phyloP scores from a whole-genome alignment of 2,888 invertebrate genomes.

The Epinotia ramella region DNA sequence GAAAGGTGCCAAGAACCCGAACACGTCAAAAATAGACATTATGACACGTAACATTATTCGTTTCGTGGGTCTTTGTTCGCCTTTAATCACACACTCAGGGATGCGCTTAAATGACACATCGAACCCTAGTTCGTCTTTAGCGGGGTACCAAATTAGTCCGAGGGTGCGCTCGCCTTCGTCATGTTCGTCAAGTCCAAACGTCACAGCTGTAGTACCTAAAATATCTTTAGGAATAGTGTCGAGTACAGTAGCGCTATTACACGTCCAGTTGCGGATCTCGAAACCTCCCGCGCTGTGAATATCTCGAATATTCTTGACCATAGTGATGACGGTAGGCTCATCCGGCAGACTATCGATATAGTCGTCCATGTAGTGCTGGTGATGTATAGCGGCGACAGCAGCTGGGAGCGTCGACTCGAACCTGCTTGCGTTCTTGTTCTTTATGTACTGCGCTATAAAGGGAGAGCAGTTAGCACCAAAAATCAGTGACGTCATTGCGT shows the following conservation, averaged over 20 bases:
- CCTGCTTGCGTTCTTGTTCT: too few species aligned
- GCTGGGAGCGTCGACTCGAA: background rate
- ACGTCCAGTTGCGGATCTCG: too few species aligned
- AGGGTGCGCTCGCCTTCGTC: slow-evolving; percentile 17
- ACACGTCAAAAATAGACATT: slow-evolving; percentile 15
- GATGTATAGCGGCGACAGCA: slow-evolving; percentile 5
- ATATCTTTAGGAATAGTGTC: background rate
- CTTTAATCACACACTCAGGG: slow-evolving; percentile 11
- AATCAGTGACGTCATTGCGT: too few species aligned
- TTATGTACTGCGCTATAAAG: too few species aligned
- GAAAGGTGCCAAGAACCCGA: slow-evolving; percentile 7
- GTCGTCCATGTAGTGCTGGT: slow-evolving; percentile 5
- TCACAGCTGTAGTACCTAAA: too few species aligned
- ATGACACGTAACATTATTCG: slow-evolving; percentile 17
- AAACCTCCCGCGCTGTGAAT: too few species aligned
- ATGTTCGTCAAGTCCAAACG: background rate
- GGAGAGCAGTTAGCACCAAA: too few species aligned
- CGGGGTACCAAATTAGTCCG: slow-evolving; percentile 23
- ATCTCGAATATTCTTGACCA: too few species aligned
- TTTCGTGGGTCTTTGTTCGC: slow-evolving; percentile 15
- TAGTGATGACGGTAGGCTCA: too few species aligned
- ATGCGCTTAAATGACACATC: slow-evolving; percentile 21
- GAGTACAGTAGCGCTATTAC: background rate
- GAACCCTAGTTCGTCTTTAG: slow-evolving; percentile 17
- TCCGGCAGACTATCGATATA: slow-evolving; percentile 5